Evolutionary conservation across 2,888 invertebrate genomes (phyloP).

Genomic region (Euplagia quadripunctaria): DNA sequence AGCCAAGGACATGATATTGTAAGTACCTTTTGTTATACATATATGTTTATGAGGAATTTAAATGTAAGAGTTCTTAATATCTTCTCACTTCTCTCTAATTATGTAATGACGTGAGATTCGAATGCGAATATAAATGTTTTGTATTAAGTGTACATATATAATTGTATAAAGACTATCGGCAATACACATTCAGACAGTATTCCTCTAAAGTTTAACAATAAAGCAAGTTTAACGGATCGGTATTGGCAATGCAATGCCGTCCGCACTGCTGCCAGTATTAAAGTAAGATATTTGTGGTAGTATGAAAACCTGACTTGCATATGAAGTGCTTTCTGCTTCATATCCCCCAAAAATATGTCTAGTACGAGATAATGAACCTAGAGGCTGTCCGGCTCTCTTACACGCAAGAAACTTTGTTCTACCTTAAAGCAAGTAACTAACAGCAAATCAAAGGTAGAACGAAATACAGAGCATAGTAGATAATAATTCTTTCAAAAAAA

Average conservation of each 20-base stretch:
- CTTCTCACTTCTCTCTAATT: no score
- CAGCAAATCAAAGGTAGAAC: background rate
- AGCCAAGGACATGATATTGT: constrained; percentile 97
- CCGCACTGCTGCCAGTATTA: background rate
- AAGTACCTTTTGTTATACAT: constrained; percentile 84
- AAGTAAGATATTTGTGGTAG: background rate
- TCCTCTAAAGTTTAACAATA: background rate
- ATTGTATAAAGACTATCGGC: background rate
- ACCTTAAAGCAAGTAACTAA: background rate
- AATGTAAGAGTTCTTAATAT: no score
- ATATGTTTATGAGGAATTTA: no score
- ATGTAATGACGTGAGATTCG: background rate
- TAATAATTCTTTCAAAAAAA: no score
- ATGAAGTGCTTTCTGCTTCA: background rate
- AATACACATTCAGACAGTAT: background rate
- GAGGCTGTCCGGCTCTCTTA: no score
- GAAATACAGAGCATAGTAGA: background rate
- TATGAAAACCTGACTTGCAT: background rate
- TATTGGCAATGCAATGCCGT: background rate
- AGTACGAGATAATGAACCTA: background rate
- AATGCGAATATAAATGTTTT: background rate
- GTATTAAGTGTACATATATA: background rate
- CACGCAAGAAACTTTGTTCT: background rate
- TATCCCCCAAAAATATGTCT: background rate
- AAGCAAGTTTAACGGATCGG: background rate